phyloP scores from a whole-genome alignment of 2,113 vertebrate genomes.

The Tychaedon coryphoeus region DNA sequence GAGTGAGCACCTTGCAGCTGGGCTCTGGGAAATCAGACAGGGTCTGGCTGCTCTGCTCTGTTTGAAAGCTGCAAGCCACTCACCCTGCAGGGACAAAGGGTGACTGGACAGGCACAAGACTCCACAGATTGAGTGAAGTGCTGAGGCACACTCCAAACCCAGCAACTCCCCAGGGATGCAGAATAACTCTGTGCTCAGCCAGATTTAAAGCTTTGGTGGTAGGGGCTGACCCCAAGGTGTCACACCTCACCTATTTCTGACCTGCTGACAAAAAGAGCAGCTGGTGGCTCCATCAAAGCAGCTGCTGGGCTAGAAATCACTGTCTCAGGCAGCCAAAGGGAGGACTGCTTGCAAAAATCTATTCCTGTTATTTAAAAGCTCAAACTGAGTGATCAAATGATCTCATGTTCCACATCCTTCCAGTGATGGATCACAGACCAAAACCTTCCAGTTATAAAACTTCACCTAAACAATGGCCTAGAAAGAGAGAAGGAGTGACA shows the following conservation, averaged over 20 bases:
- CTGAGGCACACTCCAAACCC: neutral
- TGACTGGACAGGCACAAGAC: accelerated
- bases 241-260: neutral
- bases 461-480: neutral
- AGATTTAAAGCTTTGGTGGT: neutral
- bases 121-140: neutral
- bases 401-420: neutral
- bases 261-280: neutral
- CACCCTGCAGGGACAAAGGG: neutral
- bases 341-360: neutral
- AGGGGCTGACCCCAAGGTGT: neutral
- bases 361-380: neutral
- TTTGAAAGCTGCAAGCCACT: neutral
- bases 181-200: neutral
- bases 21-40: neutral
- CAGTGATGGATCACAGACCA: neutral
- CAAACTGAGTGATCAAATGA: neutral
- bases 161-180: neutral
- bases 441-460: neutral
- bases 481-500: neutral
- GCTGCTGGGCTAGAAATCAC: neutral
- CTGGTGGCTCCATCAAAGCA: neutral
- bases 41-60: neutral
- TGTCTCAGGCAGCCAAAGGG: neutral
- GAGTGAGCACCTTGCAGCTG: accelerated